Conservation (phyloP, 2,888 invertebrate species). For the Crematogaster levior region DNA sequence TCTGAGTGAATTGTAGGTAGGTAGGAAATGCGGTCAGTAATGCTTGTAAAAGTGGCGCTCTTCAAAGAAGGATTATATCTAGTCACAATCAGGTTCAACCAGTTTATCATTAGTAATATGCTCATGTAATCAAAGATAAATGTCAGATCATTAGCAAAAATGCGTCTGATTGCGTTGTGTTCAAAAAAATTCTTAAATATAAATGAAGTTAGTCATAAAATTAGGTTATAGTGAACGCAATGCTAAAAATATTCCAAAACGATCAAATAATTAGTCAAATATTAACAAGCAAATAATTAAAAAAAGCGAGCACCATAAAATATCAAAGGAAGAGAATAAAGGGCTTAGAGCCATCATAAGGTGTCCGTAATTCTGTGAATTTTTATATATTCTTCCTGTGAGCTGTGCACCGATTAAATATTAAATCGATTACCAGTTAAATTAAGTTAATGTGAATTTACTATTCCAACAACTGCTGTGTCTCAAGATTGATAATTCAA, state of each 20-base stretch:
- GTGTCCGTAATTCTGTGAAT: no score
- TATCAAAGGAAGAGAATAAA: no score
- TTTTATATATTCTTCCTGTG: no score
- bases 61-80: neutral
- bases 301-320: neutral
- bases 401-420: no score
- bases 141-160: neutral
- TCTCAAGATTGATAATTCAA: no score
- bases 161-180: neutral
- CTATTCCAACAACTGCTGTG: no score
- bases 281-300: neutral
- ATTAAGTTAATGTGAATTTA: no score
- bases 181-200: neutral
- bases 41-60: neutral
- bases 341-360: no score
- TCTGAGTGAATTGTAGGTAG: neutral
- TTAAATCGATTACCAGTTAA: no score
- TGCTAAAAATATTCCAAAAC: neutral
- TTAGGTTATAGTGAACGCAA: neutral
- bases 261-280: no score
- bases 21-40: neutral
- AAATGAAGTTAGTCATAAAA: neutral
- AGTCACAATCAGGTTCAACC: neutral
- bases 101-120: slow-evolving; percentile 1
- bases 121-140: neutral